These are phyloP conservation scores for Seriola aureovittata DNA, from an alignment of 2,113 vertebrate species.

Conservation along the genomic window DNA sequence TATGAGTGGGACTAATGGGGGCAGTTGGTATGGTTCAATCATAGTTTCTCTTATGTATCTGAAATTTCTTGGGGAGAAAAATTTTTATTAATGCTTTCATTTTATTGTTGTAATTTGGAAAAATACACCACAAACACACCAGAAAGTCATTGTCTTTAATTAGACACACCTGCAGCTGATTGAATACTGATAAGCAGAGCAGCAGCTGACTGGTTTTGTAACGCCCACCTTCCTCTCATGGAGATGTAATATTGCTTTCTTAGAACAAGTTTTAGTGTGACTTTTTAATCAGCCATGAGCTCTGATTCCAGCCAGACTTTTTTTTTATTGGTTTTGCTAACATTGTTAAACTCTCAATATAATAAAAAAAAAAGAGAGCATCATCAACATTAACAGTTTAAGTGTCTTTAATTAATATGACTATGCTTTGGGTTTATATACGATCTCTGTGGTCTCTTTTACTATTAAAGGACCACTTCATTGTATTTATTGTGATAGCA, in stretches of 20 bases:
- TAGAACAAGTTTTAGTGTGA: neutral
- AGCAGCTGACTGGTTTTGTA: constrained; percentile 38
- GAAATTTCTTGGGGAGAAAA: neutral
- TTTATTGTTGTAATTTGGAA: constrained; percentile 10
- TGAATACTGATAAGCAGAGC: constrained; percentile 17
- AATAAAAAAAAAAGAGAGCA: neutral
- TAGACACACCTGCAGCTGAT: constrained; percentile 34
- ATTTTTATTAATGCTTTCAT: neutral
- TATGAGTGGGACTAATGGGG: neutral
- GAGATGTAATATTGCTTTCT: neutral
- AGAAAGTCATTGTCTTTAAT: constrained; percentile 38
- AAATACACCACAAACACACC: constrained; percentile 4
- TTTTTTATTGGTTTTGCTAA: neutral
- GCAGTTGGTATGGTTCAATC: neutral
- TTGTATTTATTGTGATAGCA: neutral
- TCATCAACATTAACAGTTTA: too few species aligned
- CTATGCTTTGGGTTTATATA: neutral
- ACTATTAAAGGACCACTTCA: neutral
- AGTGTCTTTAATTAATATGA: too few species aligned
- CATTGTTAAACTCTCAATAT: neutral
- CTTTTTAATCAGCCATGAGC: neutral
- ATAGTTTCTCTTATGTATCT: neutral
- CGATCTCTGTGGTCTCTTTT: neutral
- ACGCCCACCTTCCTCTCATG: neutral
- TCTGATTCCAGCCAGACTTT: neutral